These are phyloP conservation scores for Andrena dorsata DNA, from an alignment of 2,888 invertebrate species.

Conservation along the genomic window DNA sequence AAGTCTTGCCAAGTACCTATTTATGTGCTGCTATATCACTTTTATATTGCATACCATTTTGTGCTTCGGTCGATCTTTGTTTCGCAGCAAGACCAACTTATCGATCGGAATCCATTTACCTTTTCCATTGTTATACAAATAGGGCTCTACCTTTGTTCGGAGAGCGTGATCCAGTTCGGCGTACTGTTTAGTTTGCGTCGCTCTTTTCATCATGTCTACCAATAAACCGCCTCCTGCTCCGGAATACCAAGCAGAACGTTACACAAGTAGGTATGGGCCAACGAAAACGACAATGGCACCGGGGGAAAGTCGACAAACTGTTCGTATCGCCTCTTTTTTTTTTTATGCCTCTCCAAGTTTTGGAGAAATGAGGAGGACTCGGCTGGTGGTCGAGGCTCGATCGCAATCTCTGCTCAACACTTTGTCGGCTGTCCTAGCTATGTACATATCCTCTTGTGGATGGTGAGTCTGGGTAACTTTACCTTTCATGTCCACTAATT, in stretches of 20 bases:
- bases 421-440: not conserved
- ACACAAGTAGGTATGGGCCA: not conserved
- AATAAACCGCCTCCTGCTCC: conserved; percentile 93
- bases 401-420: not conserved
- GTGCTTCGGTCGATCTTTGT: conserved; percentile 93
- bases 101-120: conserved; percentile 96
- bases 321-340: too few relatives aligned
- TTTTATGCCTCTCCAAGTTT: too few relatives aligned
- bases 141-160: conserved; percentile 95
- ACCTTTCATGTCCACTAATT: conserved; percentile 96
- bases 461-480: conserved; percentile 48
- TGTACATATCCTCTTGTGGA: too few relatives aligned
- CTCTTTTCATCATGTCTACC: conserved; percentile 96
- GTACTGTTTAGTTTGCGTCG: conserved; percentile 95
- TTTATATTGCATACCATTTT: conserved; percentile 88
- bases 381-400: too few relatives aligned
- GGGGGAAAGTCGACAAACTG: not conserved
- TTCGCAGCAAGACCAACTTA: conserved; percentile 94
- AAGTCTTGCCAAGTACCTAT: too few relatives aligned
- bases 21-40: not conserved
- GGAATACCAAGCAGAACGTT: not conserved
- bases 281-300: not conserved
- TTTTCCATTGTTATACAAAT: conserved; percentile 96
- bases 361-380: not conserved
- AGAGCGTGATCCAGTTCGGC: conserved; percentile 97